phyloP scores from a whole-genome alignment of 2,797 vertebrate species.

The Pagetopsis macropterus region DNA sequence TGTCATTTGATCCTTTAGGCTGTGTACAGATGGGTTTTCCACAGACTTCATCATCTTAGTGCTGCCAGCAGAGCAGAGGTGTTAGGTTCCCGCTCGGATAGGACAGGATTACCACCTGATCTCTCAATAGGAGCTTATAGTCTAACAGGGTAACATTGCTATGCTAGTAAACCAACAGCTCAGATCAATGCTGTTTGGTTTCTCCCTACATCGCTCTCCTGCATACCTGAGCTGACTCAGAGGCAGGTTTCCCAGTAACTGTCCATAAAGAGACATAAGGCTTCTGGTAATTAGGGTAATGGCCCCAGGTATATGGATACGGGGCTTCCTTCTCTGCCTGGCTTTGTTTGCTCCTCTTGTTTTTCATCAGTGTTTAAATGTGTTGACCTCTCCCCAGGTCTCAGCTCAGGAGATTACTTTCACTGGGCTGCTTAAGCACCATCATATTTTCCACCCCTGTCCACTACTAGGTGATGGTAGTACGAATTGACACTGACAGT shows the following conservation, averaged over 20 bases:
- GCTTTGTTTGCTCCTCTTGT: slow-evolving; percentile 74
- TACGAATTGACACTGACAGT: not conserved
- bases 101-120: slow-evolving; percentile 40
- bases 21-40: slow-evolving; percentile 35
- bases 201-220: slow-evolving; percentile 4
- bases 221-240: slow-evolving; percentile 27
- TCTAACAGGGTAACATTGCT: slow-evolving; percentile 37
- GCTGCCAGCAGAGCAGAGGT: slow-evolving; percentile 26
- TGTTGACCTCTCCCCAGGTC: slow-evolving; percentile 32
- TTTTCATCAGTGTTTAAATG: slow-evolving; percentile 70
- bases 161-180: slow-evolving; percentile 42
- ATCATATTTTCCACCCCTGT: slow-evolving; percentile 48
- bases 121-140: slow-evolving; percentile 31
- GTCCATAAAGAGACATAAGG: slow-evolving; percentile 47
- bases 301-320: slow-evolving; percentile 68
- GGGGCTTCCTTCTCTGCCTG: slow-evolving; percentile 55
- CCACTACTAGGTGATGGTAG: not conserved
- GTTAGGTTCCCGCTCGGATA: slow-evolving; percentile 36
- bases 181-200: slow-evolving; percentile 41
- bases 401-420: slow-evolving; percentile 60
- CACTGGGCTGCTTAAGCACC: slow-evolving; percentile 37
- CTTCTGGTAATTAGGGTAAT: slow-evolving; percentile 70
- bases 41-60: slow-evolving; percentile 13
- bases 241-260: slow-evolving; percentile 66
- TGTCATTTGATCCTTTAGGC: slow-evolving; percentile 18